Base-by-base conservation (phyloP, 2,888 invertebrate genomes). In the Folsomia manolachei region DNA sequence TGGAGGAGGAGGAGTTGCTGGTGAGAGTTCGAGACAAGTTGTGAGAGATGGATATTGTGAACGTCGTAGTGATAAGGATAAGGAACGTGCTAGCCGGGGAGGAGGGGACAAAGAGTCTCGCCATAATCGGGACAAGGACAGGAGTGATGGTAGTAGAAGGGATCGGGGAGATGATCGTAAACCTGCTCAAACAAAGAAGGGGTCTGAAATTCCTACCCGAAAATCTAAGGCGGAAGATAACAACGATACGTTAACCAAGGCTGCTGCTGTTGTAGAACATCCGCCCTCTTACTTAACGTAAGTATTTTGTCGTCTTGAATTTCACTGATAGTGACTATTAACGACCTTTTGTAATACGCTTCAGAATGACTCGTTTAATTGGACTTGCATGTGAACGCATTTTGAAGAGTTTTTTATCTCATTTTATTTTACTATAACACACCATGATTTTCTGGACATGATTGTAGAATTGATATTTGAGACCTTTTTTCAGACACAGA, bases 281-380 rank as follows among this genome's bases (percentile, higher is more conserved):
- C 85, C n/a, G n/a, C n/a, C 85, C 56, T 87, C 88, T 81, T 89
- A 87, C 83, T 84, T 87, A 82, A 86, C 85, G 89, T 89, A 83
- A 86, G 87, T 39, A 39, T 4, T 39, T 39, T 39, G 14, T 4
- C 39, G 7, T n/a, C n/a, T n/a, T n/a, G n/a, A n/a, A n/a, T n/a
- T n/a, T n/a, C n/a, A n/a, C n/a, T n/a, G n/a, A n/a, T n/a, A n/a
- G n/a, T n/a, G n/a, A n/a, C n/a, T n/a, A n/a, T n/a, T n/a, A n/a
- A n/a, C n/a, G n/a, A n/a, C n/a, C n/a, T n/a, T n/a, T n/a, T n/a
- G n/a, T n/a, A n/a, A n/a, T n/a, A n/a, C n/a, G n/a, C n/a, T n/a
- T n/a, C n/a, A n/a, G n/a, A n/a, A n/a, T n/a, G n/a, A n/a, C n/a
- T n/a, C n/a, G n/a, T n/a, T n/a, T n/a, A n/a, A n/a, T n/a, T n/a